Conservation (phyloP, 2,888 invertebrate genomes). For the Augiades crinisus region DNA sequence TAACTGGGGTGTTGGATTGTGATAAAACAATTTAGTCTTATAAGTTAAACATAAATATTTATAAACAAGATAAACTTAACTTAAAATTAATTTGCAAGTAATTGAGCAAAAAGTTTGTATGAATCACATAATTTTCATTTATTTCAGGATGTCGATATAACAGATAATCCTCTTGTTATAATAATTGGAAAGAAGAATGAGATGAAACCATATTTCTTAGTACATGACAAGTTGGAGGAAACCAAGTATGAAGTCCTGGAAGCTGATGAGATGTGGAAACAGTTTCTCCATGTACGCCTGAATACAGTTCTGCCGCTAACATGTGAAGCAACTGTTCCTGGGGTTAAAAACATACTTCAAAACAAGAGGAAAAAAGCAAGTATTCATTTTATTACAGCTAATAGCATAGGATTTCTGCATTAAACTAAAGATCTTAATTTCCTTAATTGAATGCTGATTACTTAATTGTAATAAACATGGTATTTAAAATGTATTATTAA, state of each 20-base stretch:
- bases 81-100: conserved; percentile 1
- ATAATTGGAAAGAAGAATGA: conserved; percentile 75
- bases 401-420: neutral
- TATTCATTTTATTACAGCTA: neutral
- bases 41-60: neutral
- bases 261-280: conserved; percentile 83
- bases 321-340: conserved; percentile 80
- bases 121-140: conserved; percentile 26
- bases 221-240: conserved; percentile 87
- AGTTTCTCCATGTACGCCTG: conserved; percentile 86
- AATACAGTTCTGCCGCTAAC: conserved; percentile 84
- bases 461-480: no score
- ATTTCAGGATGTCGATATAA: conserved; percentile 87
- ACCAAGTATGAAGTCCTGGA: conserved; percentile 83
- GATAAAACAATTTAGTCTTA: no score
- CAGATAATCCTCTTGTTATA: conserved; percentile 88
- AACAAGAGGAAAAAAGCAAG: conserved; percentile 85
- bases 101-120: neutral
- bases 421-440: no score
- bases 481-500: neutral
- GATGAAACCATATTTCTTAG: conserved; percentile 84
- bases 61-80: no score
- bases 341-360: conserved; percentile 84
- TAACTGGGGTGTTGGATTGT: no score
- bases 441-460: no score